Evolutionary conservation across 2,113 vertebrate species (phyloP), one percentile per base, ranked within the genome.

Genomic region (Typhlomys cinereus): DNA sequence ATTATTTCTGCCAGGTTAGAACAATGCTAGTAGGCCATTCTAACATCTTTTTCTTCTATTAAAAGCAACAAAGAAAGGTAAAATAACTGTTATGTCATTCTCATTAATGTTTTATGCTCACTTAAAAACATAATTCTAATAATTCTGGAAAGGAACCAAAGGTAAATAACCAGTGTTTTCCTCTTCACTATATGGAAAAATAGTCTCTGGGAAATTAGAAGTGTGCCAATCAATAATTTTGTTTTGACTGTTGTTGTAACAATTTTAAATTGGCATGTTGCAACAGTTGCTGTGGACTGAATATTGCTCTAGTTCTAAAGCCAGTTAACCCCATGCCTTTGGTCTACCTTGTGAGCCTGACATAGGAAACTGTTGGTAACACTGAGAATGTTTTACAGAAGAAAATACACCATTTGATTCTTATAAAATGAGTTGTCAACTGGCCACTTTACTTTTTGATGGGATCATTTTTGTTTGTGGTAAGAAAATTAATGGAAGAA

Each of bases 341-440:
- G 89, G 25, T 87, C 64, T 95, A 73, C 89, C 88, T 95, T 96
- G 75, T 80, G 88, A 95, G 80, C 62, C 44, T 89, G 52, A 61
- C 80, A 23, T 90, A 75, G 83, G 41, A 95, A 90, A 62, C 34
- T 93, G 50, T 89, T 93, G 90, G 46, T 94, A 74, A 92, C 66
- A 95, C 10, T 93, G 25, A 95, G 86, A 96, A 93, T 97, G 97
- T 97, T 97, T 97, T 95, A 84, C 98, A 97, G 97, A 85, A 95
- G 95, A 95, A 97, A 96, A 97, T 97, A 98, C 97, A 94, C 97
- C 94, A 97, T 96, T 97, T 97, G 97, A 96, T 59, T 96, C 94
- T 95, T 96, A 96, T 95, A 84, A 94, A 97, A 96, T 20, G 97
- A 97, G 90, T 97, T 96, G 64, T 94, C 96, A 96, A 94, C 97